Evolutionary conservation across 1,140 invertebrate genomes (phyloP), one percentile per base, ranked within the genome.

Genomic region (Cepaea nemoralis): DNA sequence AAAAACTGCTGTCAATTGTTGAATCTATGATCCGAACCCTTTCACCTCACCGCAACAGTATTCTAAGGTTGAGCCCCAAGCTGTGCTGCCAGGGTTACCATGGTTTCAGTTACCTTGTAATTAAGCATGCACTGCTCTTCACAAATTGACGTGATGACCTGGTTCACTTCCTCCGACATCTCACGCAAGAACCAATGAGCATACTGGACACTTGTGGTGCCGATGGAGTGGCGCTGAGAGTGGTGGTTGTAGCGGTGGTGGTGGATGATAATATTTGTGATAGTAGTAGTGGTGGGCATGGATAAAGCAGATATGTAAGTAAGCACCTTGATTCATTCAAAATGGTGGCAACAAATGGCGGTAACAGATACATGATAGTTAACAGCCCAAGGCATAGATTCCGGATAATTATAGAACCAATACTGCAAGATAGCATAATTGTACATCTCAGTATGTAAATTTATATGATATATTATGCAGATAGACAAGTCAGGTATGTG

Each of bases 141-240:
- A 93, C 98, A 99, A 89, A 99, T 98, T 1, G 97, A 97, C 0
- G 97, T 99, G 35, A 99, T 98, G 50, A 99, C 99, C 91, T 99
- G 99, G 91, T 99, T 99, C 0, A 97, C 89, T 92, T 99, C 98
- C 92, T 99, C 99, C 0, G 97, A 97, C 96, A 99, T 99, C 93
- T 99, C 97, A 90, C 99, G 97, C 40, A 99, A 92, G 91, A 98
- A 99, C 93, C 98, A 96, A 89, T 99, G 99, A 0, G 99, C 97
- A 70, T 99, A 97, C 81, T 97, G 98, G 8, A 99, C 92, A 90
- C 97, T 98, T 80, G 97, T 94, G 89, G 99, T 97, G 80, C 98
- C 94, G 86, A 99, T 98, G 90, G 98, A 97, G 92, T 98, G 96
- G 83, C 98, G 93, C 93, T 94, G 86, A 63, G 81, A 48, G 19